These are phyloP conservation scores for Kryptolebias marmoratus DNA, from an alignment of 2,113 vertebrate genomes.

Conservation along the genomic window DNA sequence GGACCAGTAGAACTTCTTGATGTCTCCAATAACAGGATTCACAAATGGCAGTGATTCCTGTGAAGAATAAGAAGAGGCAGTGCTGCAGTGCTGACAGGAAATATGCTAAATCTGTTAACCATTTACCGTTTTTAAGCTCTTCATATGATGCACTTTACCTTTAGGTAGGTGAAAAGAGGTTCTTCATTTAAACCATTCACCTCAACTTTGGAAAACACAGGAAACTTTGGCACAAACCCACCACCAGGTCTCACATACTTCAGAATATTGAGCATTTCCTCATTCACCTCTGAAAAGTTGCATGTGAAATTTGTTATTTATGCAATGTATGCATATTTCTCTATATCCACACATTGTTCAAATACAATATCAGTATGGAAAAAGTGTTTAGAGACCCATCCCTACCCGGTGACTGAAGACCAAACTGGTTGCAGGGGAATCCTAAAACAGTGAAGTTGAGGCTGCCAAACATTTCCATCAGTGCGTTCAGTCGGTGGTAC, in stretches of 20 bases:
- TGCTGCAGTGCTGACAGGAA: neutral
- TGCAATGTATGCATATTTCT: neutral
- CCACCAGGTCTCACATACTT: conserved; percentile 81
- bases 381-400: neutral
- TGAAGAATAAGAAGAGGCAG: conserved; percentile 17
- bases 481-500: conserved; percentile 84
- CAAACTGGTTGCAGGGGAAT: conserved; percentile 84
- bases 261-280: conserved; percentile 79
- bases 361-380: neutral
- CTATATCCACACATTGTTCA: neutral
- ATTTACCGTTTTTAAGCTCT: neutral
- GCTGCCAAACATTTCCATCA: conserved; percentile 80
- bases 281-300: conserved; percentile 73
- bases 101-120: neutral
- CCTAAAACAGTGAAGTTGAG: conserved; percentile 79
- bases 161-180: conserved; percentile 80
- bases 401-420: conserved; percentile 83
- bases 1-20: conserved; percentile 81
- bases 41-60: conserved; percentile 80
- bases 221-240: conserved; percentile 81
- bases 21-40: conserved; percentile 81
- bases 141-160: conserved; percentile 62
- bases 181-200: conserved; percentile 83
- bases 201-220: conserved; percentile 79
- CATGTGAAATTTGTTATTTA: neutral